Evolutionary conservation across 2,797 vertebrate species (phyloP).

Genomic region (Melanitta fusca): DNA sequence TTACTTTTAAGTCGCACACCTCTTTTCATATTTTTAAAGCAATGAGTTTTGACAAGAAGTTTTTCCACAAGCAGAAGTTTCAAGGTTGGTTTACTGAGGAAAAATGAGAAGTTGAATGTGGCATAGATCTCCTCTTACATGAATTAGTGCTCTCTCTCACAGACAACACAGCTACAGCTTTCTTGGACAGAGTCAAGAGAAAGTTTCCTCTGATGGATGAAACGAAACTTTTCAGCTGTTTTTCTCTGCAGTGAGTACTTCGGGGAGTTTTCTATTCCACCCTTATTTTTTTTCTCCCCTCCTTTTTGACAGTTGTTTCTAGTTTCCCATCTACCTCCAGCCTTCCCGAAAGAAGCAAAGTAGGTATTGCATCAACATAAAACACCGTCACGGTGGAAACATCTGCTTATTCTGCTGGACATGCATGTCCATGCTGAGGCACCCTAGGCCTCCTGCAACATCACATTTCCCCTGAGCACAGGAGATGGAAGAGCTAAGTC

Average conservation of each 20-base stretch:
- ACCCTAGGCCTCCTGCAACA: background rate
- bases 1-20: background rate
- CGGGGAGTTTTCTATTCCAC: background rate
- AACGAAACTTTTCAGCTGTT: background rate
- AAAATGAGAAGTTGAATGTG: background rate
- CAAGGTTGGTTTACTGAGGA: background rate
- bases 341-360: background rate
- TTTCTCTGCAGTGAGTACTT: background rate
- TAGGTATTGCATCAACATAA: fast-evolving
- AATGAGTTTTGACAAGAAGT: background rate
- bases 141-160: background rate
- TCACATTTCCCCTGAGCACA: background rate
- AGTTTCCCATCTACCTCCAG: background rate
- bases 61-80: background rate
- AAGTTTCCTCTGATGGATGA: background rate
- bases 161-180: background rate
- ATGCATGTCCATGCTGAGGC: background rate
- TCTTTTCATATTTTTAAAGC: background rate
- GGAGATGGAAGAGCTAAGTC: background rate
- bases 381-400: fast-evolving
- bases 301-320: background rate
- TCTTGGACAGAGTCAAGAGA: fast-evolving
- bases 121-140: background rate
- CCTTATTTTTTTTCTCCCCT: background rate
- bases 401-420: background rate